Percentiles rank a stretch among this genome's conserved stretches.
Evolutionary conservation across 1,140 invertebrate species (phyloP).

Genomic region (Hycleus cichorii): DNA sequence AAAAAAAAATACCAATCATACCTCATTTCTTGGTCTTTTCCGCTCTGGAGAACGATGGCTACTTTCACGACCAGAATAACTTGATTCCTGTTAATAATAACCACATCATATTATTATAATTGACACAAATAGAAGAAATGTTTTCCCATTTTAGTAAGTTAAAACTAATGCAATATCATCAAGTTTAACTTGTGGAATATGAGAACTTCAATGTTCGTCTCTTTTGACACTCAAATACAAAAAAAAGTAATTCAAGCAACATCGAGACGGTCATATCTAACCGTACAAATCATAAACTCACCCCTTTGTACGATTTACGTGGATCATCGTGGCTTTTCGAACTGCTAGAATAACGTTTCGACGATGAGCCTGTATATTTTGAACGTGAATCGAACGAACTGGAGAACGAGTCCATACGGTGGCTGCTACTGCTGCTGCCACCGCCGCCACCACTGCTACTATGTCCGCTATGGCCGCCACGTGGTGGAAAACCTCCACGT

Average conservation of each 20-base stretch:
- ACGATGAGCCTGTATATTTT: constrained; percentile 22
- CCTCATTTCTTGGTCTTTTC: constrained; percentile 35
- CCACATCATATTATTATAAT: too few relatives aligned
- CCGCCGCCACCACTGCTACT: neutral
- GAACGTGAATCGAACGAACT: constrained; percentile 24
- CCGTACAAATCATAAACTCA: constrained; percentile 15
- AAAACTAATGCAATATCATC: constrained; percentile 1
- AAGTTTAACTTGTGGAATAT: constrained; percentile 12
- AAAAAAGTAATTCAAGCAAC: constrained; percentile 14
- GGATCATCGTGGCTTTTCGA: constrained; percentile 25
- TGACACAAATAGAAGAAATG: neutral
- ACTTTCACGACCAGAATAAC: constrained; percentile 21
- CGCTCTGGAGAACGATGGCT: constrained; percentile 36
- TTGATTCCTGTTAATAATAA: constrained; percentile 27
- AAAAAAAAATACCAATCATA: constrained; percentile 24
- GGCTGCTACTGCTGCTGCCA: neutral
- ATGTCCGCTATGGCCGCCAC: constrained; percentile 2
- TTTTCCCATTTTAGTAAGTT: constrained; percentile 12
- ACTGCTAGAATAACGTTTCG: constrained; percentile 22
- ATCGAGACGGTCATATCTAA: constrained; percentile 9
- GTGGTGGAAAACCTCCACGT: constrained; percentile 15
- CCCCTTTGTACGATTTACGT: constrained; percentile 30
- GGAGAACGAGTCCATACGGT: constrained; percentile 16
- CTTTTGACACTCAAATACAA: constrained; percentile 12
- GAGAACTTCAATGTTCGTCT: constrained; percentile 13